Conservation (phyloP, 2,113 vertebrate species). For the Gnathonemus echidnorhynchus region DNA sequence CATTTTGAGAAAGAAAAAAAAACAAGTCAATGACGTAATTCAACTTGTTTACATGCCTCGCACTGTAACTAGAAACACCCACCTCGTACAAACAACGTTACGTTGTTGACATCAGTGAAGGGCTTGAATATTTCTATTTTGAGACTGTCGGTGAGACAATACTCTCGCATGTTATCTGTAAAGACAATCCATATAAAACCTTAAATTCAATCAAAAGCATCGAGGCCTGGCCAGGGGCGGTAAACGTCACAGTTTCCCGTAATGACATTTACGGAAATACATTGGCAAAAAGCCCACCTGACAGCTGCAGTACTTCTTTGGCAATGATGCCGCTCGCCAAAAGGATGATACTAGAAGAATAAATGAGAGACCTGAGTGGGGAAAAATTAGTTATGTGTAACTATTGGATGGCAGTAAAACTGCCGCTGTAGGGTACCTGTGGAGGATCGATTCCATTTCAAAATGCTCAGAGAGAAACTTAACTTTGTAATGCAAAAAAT, state of each 20-base stretch:
- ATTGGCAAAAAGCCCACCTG: neutral
- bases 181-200: neutral
- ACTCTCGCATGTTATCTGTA: constrained; percentile 10
- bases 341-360: neutral
- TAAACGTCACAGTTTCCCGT: neutral
- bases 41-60: neutral
- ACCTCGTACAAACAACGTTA: constrained; percentile 12
- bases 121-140: neutral
- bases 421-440: neutral
- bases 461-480: neutral
- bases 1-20: neutral
- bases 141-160: constrained; percentile 13
- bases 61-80: neutral
- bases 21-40: neutral
- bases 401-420: neutral
- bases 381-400: neutral
- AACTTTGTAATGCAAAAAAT: neutral
- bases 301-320: neutral
- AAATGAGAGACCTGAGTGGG: neutral
- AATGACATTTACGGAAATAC: neutral
- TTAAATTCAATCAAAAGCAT: neutral
- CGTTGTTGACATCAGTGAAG: constrained; percentile 6
- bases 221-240: neutral
- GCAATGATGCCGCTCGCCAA: neutral
- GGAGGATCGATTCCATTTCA: neutral